Conservation (phyloP, 2,113 vertebrate genomes). For the Tautogolabrus adspersus region DNA sequence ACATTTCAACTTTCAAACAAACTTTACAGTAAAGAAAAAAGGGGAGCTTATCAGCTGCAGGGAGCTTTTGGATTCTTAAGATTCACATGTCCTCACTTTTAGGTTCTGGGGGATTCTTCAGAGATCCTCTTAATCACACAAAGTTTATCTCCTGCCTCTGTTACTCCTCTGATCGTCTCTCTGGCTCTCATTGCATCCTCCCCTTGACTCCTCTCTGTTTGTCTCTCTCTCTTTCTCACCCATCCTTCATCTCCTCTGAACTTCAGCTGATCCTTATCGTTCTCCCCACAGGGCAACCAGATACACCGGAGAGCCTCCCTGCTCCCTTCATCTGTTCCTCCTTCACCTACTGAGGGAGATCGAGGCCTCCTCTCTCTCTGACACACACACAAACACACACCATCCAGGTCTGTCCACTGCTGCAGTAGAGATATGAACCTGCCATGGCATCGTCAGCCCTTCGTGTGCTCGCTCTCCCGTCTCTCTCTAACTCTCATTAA, state of each 20-base stretch:
- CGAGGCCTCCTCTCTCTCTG: constrained; percentile 16
- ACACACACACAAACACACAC: constrained; percentile 19
- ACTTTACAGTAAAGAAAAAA: not conserved
- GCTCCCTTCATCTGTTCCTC: constrained; percentile 49
- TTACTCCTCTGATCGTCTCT: not conserved
- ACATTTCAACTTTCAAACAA: not conserved
- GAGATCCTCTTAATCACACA: not conserved
- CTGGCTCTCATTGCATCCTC: too few relatives aligned
- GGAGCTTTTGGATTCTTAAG: not conserved
- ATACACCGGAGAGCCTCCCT: constrained; percentile 33
- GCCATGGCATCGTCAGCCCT: constrained; percentile 41
- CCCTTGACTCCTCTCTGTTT: not conserved
- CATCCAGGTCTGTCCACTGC: constrained; percentile 38
- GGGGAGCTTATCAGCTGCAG: not conserved
- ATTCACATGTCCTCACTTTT: not conserved
- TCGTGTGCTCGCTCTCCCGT: not conserved
- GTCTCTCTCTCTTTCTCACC: not conserved
- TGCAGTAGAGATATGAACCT: constrained; percentile 40
- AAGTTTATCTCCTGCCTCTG: not conserved
- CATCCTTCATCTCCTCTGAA: not conserved
- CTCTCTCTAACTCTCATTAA: constrained; percentile 13
- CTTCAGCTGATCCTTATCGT: constrained; percentile 53
- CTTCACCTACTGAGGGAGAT: constrained; percentile 49
- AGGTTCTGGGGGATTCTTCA: not conserved
- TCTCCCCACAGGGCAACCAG: constrained; percentile 58